Conservation (phyloP, 2,797 vertebrate genomes). For the Sebastes taczanowskii region DNA sequence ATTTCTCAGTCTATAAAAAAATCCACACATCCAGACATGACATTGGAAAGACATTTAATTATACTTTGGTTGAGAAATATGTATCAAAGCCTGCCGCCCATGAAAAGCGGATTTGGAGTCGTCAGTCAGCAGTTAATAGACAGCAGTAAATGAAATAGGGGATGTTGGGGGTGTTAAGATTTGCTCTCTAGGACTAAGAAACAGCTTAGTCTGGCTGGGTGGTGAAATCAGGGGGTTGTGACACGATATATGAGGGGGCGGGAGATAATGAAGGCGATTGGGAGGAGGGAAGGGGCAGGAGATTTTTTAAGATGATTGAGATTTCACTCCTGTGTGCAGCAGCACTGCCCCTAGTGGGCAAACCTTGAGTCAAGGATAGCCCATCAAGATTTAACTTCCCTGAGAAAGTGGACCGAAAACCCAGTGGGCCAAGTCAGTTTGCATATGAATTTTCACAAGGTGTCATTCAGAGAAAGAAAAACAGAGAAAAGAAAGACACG, state of each 20-base stretch:
- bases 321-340: constrained; percentile 52
- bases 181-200: constrained; percentile 74
- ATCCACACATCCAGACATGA: constrained; percentile 68
- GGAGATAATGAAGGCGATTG: constrained; percentile 56
- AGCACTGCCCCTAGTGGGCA: constrained; percentile 69
- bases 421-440: constrained; percentile 6
- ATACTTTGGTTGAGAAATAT: constrained; percentile 72
- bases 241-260: constrained; percentile 43
- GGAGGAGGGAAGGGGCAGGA: constrained; percentile 21
- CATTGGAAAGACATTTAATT: constrained; percentile 82
- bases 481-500: neutral
- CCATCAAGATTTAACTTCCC: constrained; percentile 5
- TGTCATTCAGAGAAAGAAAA: constrained; percentile 8
- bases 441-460: constrained; percentile 43
- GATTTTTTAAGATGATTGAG: constrained; percentile 52
- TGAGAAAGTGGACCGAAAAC: constrained; percentile 17
- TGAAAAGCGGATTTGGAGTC: constrained; percentile 75
- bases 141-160: constrained; percentile 76
- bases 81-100: constrained; percentile 66
- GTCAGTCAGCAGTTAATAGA: constrained; percentile 77
- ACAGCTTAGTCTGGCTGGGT: constrained; percentile 70
- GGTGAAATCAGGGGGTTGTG: constrained; percentile 64
- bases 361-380: neutral
- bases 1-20: constrained; percentile 67
- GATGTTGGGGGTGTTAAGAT: constrained; percentile 61